These are phyloP conservation scores for Sinonovacula constricta DNA, from an alignment of 1,140 invertebrate genomes.

Conservation along the genomic window DNA sequence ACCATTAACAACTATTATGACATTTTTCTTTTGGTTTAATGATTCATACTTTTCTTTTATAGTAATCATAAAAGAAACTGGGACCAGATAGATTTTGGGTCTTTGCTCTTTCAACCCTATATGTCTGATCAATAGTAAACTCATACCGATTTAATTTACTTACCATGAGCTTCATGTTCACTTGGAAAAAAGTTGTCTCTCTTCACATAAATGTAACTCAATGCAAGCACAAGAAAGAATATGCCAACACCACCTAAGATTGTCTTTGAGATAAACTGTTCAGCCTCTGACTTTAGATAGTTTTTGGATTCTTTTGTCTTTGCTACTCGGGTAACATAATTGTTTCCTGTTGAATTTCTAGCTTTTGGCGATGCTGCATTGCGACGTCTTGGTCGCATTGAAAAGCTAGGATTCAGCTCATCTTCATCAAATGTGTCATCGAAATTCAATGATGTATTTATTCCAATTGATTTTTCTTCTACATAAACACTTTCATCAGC, in stretches of 20 bases:
- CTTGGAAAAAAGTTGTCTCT: conserved; percentile 53
- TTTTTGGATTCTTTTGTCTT: not conserved
- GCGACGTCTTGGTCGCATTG: conserved; percentile 11
- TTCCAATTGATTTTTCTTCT: conserved; percentile 71
- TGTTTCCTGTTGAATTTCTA: conserved; percentile 27
- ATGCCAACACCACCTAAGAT: conserved; percentile 54
- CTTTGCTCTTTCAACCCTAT: no score
- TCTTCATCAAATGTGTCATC: conserved; percentile 43
- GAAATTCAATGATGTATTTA: conserved; percentile 59
- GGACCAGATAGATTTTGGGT: no score
- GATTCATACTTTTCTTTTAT: no score
- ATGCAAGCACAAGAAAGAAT: conserved; percentile 60
- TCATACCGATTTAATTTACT: no score
- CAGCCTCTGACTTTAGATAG: not conserved
- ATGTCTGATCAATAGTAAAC: no score
- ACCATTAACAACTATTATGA: no score
- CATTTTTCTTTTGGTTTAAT: no score
- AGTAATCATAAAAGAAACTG: no score
- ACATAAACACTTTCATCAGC: conserved; percentile 69
- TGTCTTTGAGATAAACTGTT: conserved; percentile 57
- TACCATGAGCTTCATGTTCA: no score
- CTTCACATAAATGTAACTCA: conserved; percentile 40
- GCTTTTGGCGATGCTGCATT: conserved; percentile 26
- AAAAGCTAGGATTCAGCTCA: conserved; percentile 18
- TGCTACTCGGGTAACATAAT: conserved; percentile 10